These are phyloP conservation scores for Dissostichus mawsoni DNA, from an alignment of 2,113 vertebrate genomes.

Conservation along the genomic window DNA sequence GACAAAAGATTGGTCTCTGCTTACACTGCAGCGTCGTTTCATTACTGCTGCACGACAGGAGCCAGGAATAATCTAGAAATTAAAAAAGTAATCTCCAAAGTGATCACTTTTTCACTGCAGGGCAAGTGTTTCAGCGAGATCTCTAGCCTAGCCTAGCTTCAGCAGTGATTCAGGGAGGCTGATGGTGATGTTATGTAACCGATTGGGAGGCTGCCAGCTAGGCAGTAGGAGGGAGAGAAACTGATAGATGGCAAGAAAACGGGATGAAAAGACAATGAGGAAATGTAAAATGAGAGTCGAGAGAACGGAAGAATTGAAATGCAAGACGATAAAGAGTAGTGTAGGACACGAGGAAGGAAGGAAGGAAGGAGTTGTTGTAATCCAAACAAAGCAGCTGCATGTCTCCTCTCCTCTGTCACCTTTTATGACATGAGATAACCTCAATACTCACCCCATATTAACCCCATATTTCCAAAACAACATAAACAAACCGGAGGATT, in stretches of 20 bases:
- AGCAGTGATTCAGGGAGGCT: conserved; percentile 69
- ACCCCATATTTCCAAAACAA: neutral
- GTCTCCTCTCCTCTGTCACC: neutral
- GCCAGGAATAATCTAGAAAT: conserved; percentile 6
- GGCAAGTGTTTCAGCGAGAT: conserved; percentile 30
- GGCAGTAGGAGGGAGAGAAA: conserved; percentile 49
- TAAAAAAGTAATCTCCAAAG: neutral
- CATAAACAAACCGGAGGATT: conserved; percentile 17
- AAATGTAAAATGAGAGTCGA: neutral
- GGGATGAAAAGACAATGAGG: conserved; percentile 7
- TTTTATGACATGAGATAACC: conserved; percentile 17
- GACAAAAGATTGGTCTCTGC: conserved; percentile 2
- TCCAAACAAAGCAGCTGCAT: conserved; percentile 45
- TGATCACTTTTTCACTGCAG: neutral
- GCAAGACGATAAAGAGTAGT: neutral
- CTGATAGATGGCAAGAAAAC: conserved; percentile 31
- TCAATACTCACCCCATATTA: neutral
- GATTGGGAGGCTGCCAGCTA: conserved; percentile 67
- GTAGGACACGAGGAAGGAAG: neutral
- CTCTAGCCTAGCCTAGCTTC: conserved; percentile 25
- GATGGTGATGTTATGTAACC: conserved; percentile 81
- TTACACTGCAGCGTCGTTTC: neutral
- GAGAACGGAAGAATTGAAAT: neutral
- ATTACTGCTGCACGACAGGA: neutral
- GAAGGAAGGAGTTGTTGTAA: conserved; percentile 11